These are phyloP conservation scores for Vespertilio murinus DNA, from an alignment of 2,797 vertebrate species.

Conservation along the genomic window DNA sequence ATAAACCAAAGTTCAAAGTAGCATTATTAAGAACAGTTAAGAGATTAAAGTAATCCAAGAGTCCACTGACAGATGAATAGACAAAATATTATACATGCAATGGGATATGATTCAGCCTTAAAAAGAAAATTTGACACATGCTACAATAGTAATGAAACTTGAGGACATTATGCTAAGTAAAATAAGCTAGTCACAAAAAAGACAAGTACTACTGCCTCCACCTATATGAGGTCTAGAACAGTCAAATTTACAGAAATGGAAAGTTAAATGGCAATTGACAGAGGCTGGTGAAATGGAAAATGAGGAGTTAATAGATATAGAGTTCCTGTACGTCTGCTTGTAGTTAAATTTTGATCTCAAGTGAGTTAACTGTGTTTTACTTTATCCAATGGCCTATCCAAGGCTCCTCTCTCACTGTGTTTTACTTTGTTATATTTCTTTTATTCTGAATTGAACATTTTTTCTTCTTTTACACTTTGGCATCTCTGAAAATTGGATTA, in stretches of 20 bases:
- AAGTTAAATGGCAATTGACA: background rate
- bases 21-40: background rate
- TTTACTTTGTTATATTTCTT: background rate
- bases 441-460: background rate
- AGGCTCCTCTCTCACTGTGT: background rate
- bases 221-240: background rate
- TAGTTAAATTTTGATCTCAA: background rate
- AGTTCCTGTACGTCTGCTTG: background rate
- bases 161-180: background rate
- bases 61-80: background rate
- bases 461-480: background rate
- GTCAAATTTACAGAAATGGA: background rate
- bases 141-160: background rate
- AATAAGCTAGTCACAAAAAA: constrained; percentile 8
- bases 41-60: background rate
- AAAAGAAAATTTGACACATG: constrained; percentile 9
- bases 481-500: background rate
- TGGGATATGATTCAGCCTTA: background rate
- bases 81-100: background rate
- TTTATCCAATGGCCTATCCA: background rate
- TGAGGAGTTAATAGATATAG: background rate
- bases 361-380: background rate
- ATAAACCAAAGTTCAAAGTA: background rate
- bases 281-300: background rate
- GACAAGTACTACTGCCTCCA: background rate